Percentiles rank a stretch among this genome's conserved stretches.
Evolutionary conservation across 2,113 vertebrate genomes (phyloP).

Genomic region (Sinocyclocheilus maitianheensis): DNA sequence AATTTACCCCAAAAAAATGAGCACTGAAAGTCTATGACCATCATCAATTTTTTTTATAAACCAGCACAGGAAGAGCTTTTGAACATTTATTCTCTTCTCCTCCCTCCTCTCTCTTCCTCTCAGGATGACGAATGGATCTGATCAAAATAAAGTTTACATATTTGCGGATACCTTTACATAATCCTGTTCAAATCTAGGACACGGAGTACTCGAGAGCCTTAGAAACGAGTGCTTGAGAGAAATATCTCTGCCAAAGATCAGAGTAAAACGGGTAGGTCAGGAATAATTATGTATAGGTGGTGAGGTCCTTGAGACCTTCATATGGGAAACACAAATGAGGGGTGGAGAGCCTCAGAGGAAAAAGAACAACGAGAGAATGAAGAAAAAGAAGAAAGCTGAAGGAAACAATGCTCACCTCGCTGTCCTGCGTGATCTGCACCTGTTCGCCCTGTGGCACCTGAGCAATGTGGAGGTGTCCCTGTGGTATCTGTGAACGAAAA

Average conservation of each 20-base stretch:
- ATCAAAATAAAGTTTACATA: conserved; percentile 29
- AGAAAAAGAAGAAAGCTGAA: not conserved
- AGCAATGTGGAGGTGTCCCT: conserved; percentile 97
- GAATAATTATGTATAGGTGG: not conserved
- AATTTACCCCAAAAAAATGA: conserved; percentile 56
- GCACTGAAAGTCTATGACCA: conserved; percentile 54
- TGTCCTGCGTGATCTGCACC: conserved; percentile 98
- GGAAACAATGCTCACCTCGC: conserved; percentile 81
- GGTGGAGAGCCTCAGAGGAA: not conserved
- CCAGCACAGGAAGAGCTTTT: conserved; percentile 66
- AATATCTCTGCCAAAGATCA: not conserved
- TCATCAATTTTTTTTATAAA: conserved; percentile 57
- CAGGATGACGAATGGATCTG: not conserved
- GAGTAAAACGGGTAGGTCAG: not conserved
- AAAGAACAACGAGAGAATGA: not conserved
- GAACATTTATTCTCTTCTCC: not conserved
- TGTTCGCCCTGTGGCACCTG: conserved; percentile 98
- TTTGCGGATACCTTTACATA: conserved; percentile 11
- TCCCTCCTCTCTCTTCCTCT: not conserved
- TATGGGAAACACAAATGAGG: not conserved
- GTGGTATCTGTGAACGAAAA: conserved; percentile 80
- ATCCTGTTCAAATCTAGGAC: conserved; percentile 13
- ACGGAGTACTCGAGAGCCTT: not conserved
- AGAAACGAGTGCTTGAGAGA: not conserved
- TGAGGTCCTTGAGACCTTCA: not conserved